Base-by-base conservation (phyloP, 30 jellyfish, hydroid and myxozoan species). In the Aurelia sp. region DNA sequence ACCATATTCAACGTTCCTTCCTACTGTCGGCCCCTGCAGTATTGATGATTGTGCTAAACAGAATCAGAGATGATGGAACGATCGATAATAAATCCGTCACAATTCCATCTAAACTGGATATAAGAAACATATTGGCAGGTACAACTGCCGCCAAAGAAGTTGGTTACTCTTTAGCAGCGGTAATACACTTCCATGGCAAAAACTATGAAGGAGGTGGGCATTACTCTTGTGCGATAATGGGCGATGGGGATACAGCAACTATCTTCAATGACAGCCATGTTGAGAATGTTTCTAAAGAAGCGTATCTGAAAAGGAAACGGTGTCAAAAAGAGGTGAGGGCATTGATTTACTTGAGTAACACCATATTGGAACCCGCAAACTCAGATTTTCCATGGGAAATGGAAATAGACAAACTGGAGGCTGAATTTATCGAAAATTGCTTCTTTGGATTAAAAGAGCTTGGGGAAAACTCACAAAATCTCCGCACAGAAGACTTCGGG, bases 111-210 rank as follows among this genome's bases (percentile, higher is more conserved):
- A 11, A 57, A 12, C 62, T 70, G 22, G 31, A 30, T 33, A 20
- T 70, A 70, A 48, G 47, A 21, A 41, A 70, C 81, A 33, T 40
- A 41, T 12, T 70, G 21, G 81, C 81, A 30, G 81, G 81, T 12
- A 41, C 38, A 11, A 70, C 63, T 11, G 22, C 5, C 22, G 63
- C 5, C 0, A 21, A 40, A 27, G 24, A 16, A 33, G 81, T 48
- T 30, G 21, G 16, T 6, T 70, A 70, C 63, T 11, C 61, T 1
- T 41, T 70, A 38, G 50, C 63, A n/a, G 81, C 81, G 8, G 67
- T 70, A 15, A 70, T 70, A 12, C 62, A 41, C 63, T 41, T 18
- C n/a, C 61, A 59, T 16, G 61, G 35, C 24, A 70, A 70, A 70
- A 70, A 59, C 19, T 17, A 59, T 6, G 10, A 17, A 17, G 47